phyloP scores from a whole-genome alignment of 2,888 invertebrate species.

The Byasa hedistus region DNA sequence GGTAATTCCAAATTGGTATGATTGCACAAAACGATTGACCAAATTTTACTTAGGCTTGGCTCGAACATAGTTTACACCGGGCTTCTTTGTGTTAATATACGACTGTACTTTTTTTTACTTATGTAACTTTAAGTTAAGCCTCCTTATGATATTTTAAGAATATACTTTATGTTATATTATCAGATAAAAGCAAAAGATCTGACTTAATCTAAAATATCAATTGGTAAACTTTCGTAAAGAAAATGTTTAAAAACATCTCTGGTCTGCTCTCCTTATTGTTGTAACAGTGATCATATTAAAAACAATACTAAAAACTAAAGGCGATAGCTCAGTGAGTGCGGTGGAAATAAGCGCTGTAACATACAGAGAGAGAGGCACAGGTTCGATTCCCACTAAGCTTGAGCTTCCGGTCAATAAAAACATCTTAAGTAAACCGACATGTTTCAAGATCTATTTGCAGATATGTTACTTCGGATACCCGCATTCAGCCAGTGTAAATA shows the following conservation, averaged over 20 bases:
- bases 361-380: too few species aligned
- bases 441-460: too few species aligned
- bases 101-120: background rate
- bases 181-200: constrained; percentile 1
- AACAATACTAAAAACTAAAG: too few species aligned
- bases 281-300: too few species aligned
- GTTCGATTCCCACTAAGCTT: too few species aligned
- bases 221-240: too few species aligned
- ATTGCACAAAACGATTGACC: background rate
- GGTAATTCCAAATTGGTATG: background rate
- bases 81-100: background rate
- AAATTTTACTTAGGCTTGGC: background rate
- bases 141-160: background rate
- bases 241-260: background rate
- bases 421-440: too few species aligned
- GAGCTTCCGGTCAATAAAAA: too few species aligned
- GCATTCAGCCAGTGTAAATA: too few species aligned
- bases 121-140: background rate
- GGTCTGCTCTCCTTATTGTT: background rate
- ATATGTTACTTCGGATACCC: too few species aligned
- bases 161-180: background rate
- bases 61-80: background rate
- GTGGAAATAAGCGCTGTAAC: too few species aligned
- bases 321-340: too few species aligned
- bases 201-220: background rate